Percentiles rank a stretch among this genome's conserved stretches.
Evolutionary conservation across 1,140 invertebrate species (phyloP).

Genomic region (Venturia canescens): DNA sequence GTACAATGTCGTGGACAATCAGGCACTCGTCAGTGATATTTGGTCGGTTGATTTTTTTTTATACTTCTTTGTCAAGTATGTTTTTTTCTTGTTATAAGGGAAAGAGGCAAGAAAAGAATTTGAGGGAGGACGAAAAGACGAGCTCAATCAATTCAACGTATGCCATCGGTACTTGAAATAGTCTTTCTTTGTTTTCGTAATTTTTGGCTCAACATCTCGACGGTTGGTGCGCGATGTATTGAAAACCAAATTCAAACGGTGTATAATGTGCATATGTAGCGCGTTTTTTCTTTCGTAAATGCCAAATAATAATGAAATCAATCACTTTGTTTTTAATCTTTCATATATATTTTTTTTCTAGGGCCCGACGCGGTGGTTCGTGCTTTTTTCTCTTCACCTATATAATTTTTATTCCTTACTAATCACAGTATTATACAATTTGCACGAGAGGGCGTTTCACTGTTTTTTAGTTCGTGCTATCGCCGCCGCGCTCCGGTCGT

Average conservation of each 20-base stretch:
- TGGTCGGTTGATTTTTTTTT: slow-evolving; percentile 21
- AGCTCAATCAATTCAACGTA: slow-evolving; percentile 13
- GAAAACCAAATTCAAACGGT: not conserved
- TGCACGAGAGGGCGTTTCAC: not conserved
- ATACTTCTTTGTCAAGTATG: not conserved
- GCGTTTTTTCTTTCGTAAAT: not conserved
- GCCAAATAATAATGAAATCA: not conserved
- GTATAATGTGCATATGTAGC: not conserved
- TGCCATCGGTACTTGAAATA: not conserved
- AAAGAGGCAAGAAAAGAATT: not conserved
- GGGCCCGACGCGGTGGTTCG: not conserved
- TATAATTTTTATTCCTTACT: not conserved
- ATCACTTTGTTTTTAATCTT: not conserved
- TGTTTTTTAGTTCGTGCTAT: not conserved
- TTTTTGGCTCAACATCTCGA: not conserved
- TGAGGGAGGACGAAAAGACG: slow-evolving; percentile 4
- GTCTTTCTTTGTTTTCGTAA: not conserved
- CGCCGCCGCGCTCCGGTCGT: not conserved
- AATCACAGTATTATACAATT: not conserved
- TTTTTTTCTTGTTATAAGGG: not conserved
- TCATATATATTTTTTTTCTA: too few species aligned
- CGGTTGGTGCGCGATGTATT: not conserved
- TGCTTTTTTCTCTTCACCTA: not conserved
- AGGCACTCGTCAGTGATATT: slow-evolving; percentile 31
- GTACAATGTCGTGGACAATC: slow-evolving; percentile 6